Conservation (phyloP, 2,797 vertebrate genomes). For the Acrossocheilus wenchowensis region DNA sequence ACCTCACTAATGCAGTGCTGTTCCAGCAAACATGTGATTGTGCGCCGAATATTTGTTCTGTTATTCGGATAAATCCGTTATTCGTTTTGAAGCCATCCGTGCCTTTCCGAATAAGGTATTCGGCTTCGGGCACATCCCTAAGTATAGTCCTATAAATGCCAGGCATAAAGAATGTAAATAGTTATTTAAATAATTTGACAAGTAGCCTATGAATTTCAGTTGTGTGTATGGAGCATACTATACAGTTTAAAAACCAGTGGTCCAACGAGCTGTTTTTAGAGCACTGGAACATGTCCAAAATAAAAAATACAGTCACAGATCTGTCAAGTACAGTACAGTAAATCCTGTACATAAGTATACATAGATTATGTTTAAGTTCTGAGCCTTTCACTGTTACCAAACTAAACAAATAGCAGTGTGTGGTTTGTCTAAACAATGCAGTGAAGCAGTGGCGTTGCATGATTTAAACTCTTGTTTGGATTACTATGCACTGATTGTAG, state of each 20-base stretch:
- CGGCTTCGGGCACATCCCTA: too few species aligned
- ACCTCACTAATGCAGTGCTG: too few species aligned
- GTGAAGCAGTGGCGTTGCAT: neutral
- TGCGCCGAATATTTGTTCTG: too few species aligned
- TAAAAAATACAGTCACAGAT: neutral
- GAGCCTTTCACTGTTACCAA: neutral
- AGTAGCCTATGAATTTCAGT: neutral
- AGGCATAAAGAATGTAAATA: neutral
- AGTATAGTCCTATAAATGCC: neutral
- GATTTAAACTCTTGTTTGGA: constrained; percentile 45
- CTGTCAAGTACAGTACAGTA: neutral
- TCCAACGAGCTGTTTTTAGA: too few species aligned
- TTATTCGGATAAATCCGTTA: too few species aligned
- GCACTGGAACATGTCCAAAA: neutral
- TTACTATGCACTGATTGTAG: constrained; percentile 42
- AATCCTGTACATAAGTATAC: neutral
- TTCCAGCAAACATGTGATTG: too few species aligned
- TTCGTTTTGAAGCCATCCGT: too few species aligned
- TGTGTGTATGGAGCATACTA: neutral
- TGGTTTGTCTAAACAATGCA: constrained; percentile 29
- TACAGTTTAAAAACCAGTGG: too few species aligned
- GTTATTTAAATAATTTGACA: neutral
- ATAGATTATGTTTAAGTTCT: neutral
- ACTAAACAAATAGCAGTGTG: neutral
- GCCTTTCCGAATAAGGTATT: too few species aligned